Evolutionary conservation across 2,113 vertebrate species (phyloP).

Genomic region (Pyrgilauda ruficollis): DNA sequence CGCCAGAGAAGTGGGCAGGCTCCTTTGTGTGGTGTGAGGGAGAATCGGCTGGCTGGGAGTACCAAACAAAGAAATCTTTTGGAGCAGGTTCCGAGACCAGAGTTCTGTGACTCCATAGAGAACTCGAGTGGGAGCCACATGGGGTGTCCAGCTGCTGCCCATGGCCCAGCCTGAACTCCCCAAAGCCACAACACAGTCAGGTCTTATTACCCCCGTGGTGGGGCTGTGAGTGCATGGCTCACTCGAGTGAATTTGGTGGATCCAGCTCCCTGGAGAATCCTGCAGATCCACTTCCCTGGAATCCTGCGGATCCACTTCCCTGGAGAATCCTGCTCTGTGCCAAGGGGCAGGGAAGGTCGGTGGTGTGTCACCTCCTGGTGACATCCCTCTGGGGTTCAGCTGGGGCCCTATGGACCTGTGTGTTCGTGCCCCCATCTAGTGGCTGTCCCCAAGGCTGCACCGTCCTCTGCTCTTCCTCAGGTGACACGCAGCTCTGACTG

Average conservation of each 20-base stretch:
- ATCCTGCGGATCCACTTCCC: no score
- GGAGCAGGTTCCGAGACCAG: background rate
- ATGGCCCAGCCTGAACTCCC: background rate
- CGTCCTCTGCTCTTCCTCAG: background rate
- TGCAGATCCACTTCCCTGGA: background rate
- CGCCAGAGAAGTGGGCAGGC: background rate
- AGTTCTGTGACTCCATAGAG: background rate
- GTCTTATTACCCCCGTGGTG: background rate
- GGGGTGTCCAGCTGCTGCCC: background rate
- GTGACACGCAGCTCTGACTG: background rate
- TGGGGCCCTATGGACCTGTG: background rate
- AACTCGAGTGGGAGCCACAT: background rate
- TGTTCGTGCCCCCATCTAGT: slow-evolving; percentile 46
- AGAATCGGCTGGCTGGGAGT: accelerated
- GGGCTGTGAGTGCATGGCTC: background rate
- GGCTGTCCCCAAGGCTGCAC: slow-evolving; percentile 26
- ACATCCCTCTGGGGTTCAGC: background rate
- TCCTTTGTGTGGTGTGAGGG: background rate
- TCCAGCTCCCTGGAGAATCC: background rate
- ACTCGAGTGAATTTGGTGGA: background rate
- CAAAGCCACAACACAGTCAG: background rate
- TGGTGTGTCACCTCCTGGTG: background rate
- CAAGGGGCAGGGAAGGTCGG: background rate
- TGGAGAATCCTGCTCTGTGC: background rate
- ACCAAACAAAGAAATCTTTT: background rate